phyloP scores from a whole-genome alignment of 2,888 invertebrate genomes.

The Elysia crispata region DNA sequence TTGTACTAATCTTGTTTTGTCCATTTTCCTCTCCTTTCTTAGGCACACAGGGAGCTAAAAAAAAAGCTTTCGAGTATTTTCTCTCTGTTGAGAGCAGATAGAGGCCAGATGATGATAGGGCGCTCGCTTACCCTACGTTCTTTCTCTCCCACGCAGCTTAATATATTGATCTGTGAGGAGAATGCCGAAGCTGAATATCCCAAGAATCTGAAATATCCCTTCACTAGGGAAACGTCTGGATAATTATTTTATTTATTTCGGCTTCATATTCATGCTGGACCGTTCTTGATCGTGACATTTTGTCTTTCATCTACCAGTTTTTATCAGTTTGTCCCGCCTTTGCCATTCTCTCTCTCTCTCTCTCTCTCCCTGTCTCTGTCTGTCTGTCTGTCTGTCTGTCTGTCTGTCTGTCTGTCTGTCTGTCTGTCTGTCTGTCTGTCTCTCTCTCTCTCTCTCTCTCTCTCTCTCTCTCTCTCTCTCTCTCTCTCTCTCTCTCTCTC shows the following conservation, averaged over 20 bases:
- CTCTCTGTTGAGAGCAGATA: too few relatives aligned
- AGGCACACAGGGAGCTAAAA: too few relatives aligned
- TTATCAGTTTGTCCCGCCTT: neutral
- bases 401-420: neutral
- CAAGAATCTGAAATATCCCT: too few relatives aligned
- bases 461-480: slow-evolving; percentile 27
- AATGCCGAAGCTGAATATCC: too few relatives aligned
- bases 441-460: slow-evolving; percentile 36
- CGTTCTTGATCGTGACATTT: too few relatives aligned
- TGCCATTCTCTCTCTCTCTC: neutral
- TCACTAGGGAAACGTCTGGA: too few relatives aligned
- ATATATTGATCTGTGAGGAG: too few relatives aligned
- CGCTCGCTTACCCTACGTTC: neutral
- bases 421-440: neutral
- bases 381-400: slow-evolving; percentile 20
- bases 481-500: slow-evolving; percentile 18
- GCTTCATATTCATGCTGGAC: neutral
- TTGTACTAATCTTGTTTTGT: neutral
- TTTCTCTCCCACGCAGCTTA: neutral
- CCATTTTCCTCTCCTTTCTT: neutral
- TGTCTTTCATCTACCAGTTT: neutral
- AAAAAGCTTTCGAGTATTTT: too few relatives aligned
- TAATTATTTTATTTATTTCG: too few relatives aligned
- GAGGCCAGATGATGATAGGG: too few relatives aligned
- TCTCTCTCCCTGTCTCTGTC: slow-evolving; percentile 28